Evolutionary conservation across 2,113 vertebrate genomes (phyloP), one percentile per base, ranked within the genome.

Genomic region (Pelobates fuscus): DNA sequence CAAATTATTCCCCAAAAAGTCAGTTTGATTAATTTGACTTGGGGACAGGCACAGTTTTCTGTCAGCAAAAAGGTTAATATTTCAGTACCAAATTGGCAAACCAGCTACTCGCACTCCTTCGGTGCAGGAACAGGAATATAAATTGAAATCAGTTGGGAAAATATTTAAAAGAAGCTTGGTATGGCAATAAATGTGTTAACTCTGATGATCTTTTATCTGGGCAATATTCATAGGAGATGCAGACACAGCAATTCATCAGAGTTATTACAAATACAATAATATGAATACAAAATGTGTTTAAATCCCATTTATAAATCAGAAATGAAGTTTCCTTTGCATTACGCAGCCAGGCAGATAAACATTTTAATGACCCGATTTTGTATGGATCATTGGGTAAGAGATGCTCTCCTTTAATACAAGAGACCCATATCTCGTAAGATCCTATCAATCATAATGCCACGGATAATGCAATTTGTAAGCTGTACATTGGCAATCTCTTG

Each of bases 281-380:
- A 82, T 69, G 66, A 72, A 78, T 84, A 78, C 80, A 78, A n/a
- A 77, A 70, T 77, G 83, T 85, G 87, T 82, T 82, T 87, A 79
- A 81, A 59, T 76, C 84, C 79, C 62, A 84, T 91, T 86, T 89
- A 77, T 80, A 84, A 89, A 83, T 77, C 82, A 65, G 83, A 87
- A 87, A 23, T 89, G 89, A 88, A 85, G 81, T 87, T 88, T 85
- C 87, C 86, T 90, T 91, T 89, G 88, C 88, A 88, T 90, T 90
- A 89, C 81, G 77, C 84, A 85, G 80, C 80, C 83, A 85, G 86
- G 86, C 89, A 89, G 88, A 86, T 88, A 88, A 90, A 91, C 87
- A 89, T 90, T 91, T 91, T 90, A 93, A 93, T 91, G 90, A 93
- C 88, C 87, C 90, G 91, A 86, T 91, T 91, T 91, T 80, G 88